Evolutionary conservation across 2,113 vertebrate genomes (phyloP), one percentile per base, ranked within the genome.

Genomic region (Hyperopisus bebe): DNA sequence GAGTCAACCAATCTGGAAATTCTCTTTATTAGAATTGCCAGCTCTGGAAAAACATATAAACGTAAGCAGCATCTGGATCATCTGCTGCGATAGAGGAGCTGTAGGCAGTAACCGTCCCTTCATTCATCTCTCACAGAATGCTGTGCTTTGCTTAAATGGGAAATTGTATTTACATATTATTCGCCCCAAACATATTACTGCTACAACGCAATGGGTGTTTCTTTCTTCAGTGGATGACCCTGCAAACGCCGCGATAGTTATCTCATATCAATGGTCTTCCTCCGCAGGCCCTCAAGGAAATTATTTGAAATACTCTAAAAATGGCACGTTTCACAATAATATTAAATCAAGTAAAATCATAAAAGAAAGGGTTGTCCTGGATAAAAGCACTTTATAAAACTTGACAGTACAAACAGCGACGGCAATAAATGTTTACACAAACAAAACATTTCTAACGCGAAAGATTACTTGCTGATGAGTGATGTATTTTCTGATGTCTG

Each of bases 81-180:
- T 55, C 47, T 27, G 31, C 1, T 15, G 17, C 77, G 53, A 5
- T 35, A 80, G n/a, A 21, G 35, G 21, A 55, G 31, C 77, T 83
- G 35, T 21, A 53, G n/a, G 27, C 48, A 48, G 47, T 53, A 58
- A 27, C 19, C 10, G 8, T 15, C 9, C 80, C 44, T 83, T 27
- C 24, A 84, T 89, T 83, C 74, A 84, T 84, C 11, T 83, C 17
- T 55, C 85, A 86, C 4, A 53, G 50, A 87, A 87, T 31, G 21
- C 27, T 55, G 50, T 39, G 85, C 85, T 35, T 15, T 17, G 27
- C n/a, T 87, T 53, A 51, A 53, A 87, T 53, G 47, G 88, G 92
- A 55, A 91, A 91, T 77, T 90, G 11, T 93, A 95, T 95, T 95
- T 95, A 93, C 92, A 94, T 94, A 94, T 94, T 93, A 94, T 95